Base-by-base conservation (phyloP, 2,888 invertebrate genomes). In the Epirrhoe alternata region DNA sequence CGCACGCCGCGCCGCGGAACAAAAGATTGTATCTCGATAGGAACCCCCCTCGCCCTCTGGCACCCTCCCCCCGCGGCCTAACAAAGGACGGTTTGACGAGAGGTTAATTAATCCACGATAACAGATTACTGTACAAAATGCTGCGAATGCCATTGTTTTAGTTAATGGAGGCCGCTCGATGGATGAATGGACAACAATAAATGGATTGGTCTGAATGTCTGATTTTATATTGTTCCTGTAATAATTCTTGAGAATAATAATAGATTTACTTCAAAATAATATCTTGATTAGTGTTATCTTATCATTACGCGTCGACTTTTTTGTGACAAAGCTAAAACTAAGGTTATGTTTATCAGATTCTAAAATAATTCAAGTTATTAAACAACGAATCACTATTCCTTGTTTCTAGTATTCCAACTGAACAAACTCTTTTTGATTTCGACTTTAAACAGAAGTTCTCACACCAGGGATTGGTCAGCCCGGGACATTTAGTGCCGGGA, bases 111-210 rank as follows among this genome's bases (percentile, higher is more conserved):
- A 57, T 64, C 62, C 49, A 51, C 35, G 56, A 49, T 68, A 55
- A 60, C 67, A 57, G 63, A 68, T 68, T 64, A 64, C 61, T 57
- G 56, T 24, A 49, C 49, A 56, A 56, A 67, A 64, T 50, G 42
- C 42, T 60, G 14, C 17, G 8, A 59, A 59, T 47, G 51, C 35
- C 47, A 56, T 56, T 63, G 66, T 67, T 59, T 38, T 24, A 49
- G 53, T 12, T 10, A 14, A 33, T 47, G 24, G 30, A 47, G 38
- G 52, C 58, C 53, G 42, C 31, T 50, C 35, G 17, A 16, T 4
- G 7, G 38, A 6, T 7, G 51, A 38, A 61, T 47, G 16, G 47
- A 42, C 42, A 56, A 14, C 30, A 17, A 55, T 50, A 14, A 55
- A 30, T 33, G 8, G 7, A 45, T 53, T 53, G 8, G 38, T 31